Percentiles rank a stretch among this genome's conserved stretches.
phyloP scores from a whole-genome alignment of 92 coral and sea anemone species.

The Epizoanthus stellaris region DNA sequence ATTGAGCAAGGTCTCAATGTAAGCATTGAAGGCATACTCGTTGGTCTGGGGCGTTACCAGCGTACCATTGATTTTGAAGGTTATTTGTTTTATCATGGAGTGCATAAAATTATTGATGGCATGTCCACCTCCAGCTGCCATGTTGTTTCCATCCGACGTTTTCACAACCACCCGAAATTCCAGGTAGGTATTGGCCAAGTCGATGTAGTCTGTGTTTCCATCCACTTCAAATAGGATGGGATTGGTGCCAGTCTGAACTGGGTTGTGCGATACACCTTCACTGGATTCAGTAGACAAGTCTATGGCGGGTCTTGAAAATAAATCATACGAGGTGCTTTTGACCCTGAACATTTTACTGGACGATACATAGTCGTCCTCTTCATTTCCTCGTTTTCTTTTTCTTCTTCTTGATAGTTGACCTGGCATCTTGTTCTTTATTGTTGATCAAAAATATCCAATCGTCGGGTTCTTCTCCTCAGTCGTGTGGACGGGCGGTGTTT shows the following conservation, averaged over 20 bases:
- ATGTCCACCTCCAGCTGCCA: conserved; percentile 1
- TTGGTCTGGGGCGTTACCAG: conserved; percentile 49
- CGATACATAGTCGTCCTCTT: too few relatives aligned
- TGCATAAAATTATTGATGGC: conserved; percentile 26
- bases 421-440: too few relatives aligned
- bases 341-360: too few relatives aligned
- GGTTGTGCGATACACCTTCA: background rate
- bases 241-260: conserved; percentile 37
- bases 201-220: conserved; percentile 31
- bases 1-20: conserved; percentile 33
- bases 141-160: background rate
- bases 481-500: too few relatives aligned
- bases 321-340: too few relatives aligned
- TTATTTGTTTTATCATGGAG: conserved; percentile 41
- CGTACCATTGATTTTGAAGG: conserved; percentile 47
- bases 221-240: conserved; percentile 45
- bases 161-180: conserved; percentile 22
- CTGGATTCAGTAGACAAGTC: too few relatives aligned
- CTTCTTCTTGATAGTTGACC: too few relatives aligned
- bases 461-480: too few relatives aligned
- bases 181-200: conserved; percentile 37
- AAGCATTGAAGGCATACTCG: conserved; percentile 44
- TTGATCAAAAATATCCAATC: too few relatives aligned
- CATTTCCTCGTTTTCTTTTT: too few relatives aligned
- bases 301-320: too few relatives aligned